Conservation (phyloP, 2,888 invertebrate genomes). For the Alloplasta piceator region DNA sequence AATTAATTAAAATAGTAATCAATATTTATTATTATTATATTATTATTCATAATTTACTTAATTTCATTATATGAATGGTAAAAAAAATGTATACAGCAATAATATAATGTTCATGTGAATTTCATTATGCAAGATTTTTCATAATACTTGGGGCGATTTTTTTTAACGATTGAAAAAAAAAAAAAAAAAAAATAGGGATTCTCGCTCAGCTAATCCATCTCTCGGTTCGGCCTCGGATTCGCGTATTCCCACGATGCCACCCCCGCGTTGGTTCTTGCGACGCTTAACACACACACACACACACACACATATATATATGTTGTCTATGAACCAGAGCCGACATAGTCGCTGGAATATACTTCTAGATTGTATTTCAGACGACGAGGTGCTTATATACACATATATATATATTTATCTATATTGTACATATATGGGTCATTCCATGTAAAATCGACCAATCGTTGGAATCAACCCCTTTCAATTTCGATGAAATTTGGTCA, state of each 20-base stretch:
- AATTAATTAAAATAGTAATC: no score
- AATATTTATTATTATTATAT: no score
- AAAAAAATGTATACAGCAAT: no score
- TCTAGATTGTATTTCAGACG: conserved; percentile 41
- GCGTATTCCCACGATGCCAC: conserved; percentile 80
- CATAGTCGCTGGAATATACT: conserved; percentile 57
- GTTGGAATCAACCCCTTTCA: no score
- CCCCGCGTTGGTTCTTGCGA: conserved; percentile 77
- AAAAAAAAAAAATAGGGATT: conserved; percentile 25
- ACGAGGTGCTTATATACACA: conserved; percentile 21
- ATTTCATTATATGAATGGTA: no score
- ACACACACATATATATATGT: conserved; percentile 8
- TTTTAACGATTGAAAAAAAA: not conserved
- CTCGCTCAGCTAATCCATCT: conserved; percentile 61
- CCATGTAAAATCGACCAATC: no score
- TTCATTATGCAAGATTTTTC: no score
- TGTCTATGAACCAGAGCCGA: conserved; percentile 52
- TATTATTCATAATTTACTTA: no score
- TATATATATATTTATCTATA: conserved; percentile 39
- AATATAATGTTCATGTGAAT: no score
- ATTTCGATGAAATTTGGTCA: no score
- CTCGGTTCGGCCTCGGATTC: conserved; percentile 76
- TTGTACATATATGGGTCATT: no score
- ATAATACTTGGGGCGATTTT: no score
- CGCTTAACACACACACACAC: conserved; percentile 35